phyloP scores from a whole-genome alignment of 2,113 vertebrate species.

The Vireo altiloquus region DNA sequence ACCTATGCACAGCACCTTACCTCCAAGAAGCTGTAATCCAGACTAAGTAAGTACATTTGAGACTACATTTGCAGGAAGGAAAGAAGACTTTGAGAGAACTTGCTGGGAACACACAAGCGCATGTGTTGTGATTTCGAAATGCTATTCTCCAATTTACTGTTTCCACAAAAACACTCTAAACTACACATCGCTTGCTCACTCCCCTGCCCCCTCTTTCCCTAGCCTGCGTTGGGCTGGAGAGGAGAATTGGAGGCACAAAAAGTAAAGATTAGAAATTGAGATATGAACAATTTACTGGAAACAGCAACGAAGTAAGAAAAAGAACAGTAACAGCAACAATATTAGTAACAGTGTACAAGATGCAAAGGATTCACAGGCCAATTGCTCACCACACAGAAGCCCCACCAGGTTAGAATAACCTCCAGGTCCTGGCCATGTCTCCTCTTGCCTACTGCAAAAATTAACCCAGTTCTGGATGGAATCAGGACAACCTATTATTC shows the following conservation, averaged over 20 bases:
- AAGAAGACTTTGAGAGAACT: neutral
- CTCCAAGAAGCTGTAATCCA: neutral
- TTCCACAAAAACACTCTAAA: neutral
- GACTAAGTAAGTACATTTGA: neutral
- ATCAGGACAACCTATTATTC: neutral
- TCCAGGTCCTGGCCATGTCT: neutral
- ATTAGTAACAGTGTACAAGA: neutral
- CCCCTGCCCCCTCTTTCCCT: neutral
- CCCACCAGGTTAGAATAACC: neutral
- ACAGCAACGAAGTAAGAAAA: neutral
- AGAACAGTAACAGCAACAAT: neutral
- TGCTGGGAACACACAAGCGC: neutral
- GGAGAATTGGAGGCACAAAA: neutral
- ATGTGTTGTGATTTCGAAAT: neutral
- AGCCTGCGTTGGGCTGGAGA: neutral
- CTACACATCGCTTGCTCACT: neutral
- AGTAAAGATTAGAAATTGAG: neutral
- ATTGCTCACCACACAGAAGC: neutral
- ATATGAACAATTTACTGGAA: neutral
- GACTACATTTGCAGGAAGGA: neutral
- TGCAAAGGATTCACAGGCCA: neutral
- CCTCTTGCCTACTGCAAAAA: neutral
- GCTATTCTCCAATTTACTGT: neutral
- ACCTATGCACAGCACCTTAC: neutral
- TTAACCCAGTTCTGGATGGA: neutral